These are phyloP conservation scores for Belonocnema kinseyi DNA, from an alignment of 1,140 invertebrate genomes.

Conservation along the genomic window DNA sequence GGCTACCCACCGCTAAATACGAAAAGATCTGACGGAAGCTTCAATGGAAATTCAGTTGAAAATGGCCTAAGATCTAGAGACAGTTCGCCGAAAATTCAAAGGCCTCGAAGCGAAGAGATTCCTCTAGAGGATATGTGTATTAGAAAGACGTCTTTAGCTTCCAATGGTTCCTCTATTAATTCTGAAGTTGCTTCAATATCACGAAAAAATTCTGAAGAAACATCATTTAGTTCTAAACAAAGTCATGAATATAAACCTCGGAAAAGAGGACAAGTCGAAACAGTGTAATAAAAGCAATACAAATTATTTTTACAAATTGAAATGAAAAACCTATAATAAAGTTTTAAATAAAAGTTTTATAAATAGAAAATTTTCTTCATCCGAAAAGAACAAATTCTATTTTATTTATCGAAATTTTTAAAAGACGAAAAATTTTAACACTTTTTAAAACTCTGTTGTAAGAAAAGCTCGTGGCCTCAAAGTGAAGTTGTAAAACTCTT, in stretches of 20 bases:
- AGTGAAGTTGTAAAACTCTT: too few species aligned
- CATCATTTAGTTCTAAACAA: slow-evolving; percentile 81
- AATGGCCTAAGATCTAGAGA: slow-evolving; percentile 79
- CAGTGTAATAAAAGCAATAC: slow-evolving; percentile 76
- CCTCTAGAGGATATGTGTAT: slow-evolving; percentile 86
- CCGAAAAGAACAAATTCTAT: too few species aligned
- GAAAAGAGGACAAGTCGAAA: slow-evolving; percentile 81
- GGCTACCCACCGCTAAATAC: slow-evolving; percentile 60
- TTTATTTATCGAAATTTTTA: too few species aligned
- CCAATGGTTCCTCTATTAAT: slow-evolving; percentile 56
- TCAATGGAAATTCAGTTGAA: slow-evolving; percentile 55
- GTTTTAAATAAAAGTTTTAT: neutral
- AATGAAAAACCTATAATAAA: neutral
- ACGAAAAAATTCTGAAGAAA: slow-evolving; percentile 80
- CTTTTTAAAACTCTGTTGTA: too few species aligned
- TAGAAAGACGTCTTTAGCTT: slow-evolving; percentile 64
- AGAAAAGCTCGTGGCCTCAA: too few species aligned
- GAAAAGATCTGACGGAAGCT: slow-evolving; percentile 64
- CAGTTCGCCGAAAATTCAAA: slow-evolving; percentile 82
- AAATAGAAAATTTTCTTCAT: too few species aligned
- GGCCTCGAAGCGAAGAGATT: slow-evolving; percentile 88
- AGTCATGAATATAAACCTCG: slow-evolving; percentile 69
- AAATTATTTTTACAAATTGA: neutral
- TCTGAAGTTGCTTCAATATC: slow-evolving; percentile 43
- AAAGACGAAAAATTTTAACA: too few species aligned